Conservation (phyloP, 1,140 invertebrate genomes). For the Streblospio benedicti region DNA sequence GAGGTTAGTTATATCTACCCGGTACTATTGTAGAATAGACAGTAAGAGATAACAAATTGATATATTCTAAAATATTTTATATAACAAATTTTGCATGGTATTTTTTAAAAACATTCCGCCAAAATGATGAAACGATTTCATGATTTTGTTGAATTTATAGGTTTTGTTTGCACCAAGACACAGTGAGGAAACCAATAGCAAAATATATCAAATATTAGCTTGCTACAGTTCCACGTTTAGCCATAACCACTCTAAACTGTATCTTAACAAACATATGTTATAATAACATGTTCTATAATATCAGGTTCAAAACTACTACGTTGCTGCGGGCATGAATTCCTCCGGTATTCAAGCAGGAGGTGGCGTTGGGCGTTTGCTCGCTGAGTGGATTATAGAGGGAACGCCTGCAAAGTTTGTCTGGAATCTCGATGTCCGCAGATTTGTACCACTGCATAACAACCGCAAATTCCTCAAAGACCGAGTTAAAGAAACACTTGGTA, state of each 20-base stretch:
- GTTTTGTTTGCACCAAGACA: too few species aligned
- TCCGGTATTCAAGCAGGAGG: conserved; percentile 85
- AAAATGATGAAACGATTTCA: too few species aligned
- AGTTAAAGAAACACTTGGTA: conserved; percentile 84
- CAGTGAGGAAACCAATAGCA: too few species aligned
- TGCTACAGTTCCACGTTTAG: too few species aligned
- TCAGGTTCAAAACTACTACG: conserved; percentile 83
- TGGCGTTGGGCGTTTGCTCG: conserved; percentile 81
- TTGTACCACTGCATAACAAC: conserved; percentile 92
- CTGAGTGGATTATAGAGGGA: conserved; percentile 79
- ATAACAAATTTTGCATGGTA: too few species aligned
- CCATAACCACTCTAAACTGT: too few species aligned
- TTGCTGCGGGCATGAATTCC: conserved; percentile 92
- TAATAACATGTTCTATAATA: conserved; percentile 19
- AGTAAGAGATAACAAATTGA: too few species aligned
- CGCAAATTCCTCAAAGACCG: conserved; percentile 84
- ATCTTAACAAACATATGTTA: neutral
- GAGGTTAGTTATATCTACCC: conserved; percentile 58
- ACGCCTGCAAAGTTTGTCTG: conserved; percentile 68
- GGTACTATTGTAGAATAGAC: too few species aligned
- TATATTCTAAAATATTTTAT: too few species aligned
- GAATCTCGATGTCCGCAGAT: conserved; percentile 82
- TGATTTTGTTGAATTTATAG: too few species aligned
- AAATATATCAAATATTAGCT: too few species aligned
- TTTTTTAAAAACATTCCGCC: too few species aligned